phyloP scores from a whole-genome alignment of 1,140 invertebrate genomes.

The Micrasema longulum region DNA sequence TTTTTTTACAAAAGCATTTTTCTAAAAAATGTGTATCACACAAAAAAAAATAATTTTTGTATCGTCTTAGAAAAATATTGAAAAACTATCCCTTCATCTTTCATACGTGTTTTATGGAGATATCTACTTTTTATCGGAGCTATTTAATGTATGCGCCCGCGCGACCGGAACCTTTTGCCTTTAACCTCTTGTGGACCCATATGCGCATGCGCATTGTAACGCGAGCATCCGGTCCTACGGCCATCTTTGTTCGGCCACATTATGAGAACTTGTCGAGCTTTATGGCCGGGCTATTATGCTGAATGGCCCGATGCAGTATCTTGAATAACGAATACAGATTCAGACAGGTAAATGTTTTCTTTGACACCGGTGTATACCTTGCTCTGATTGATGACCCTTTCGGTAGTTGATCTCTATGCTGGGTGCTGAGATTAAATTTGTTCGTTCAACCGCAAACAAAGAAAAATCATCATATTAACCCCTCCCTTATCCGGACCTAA shows the following conservation, averaged over 20 bases:
- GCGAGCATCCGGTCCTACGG: conserved; percentile 50
- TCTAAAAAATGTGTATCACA: too few relatives aligned
- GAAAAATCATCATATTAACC: conserved; percentile 3
- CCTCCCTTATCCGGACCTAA: too few relatives aligned
- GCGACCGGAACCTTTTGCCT: conserved; percentile 49
- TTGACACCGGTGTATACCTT: conserved; percentile 16
- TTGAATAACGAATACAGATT: conserved; percentile 3
- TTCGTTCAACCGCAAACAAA: conserved; percentile 7
- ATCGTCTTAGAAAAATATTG: too few relatives aligned
- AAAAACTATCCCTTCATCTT: neutral
- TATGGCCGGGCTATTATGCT: neutral
- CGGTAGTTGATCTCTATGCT: neutral
- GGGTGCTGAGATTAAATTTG: neutral
- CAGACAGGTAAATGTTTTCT: conserved; percentile 18
- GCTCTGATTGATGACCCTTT: conserved; percentile 27
- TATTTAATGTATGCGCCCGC: conserved; percentile 49
- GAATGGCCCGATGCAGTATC: conserved; percentile 41
- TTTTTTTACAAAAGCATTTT: too few relatives aligned
- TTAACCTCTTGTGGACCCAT: conserved; percentile 26
- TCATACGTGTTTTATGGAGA: conserved; percentile 17
- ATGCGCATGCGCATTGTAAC: conserved; percentile 44
- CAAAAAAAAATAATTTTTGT: too few relatives aligned
- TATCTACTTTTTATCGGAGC: conserved; percentile 23
- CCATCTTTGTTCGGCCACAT: conserved; percentile 43
- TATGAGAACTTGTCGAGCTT: neutral